These are phyloP conservation scores for Mizuhopecten yessoensis DNA, from an alignment of 1,140 invertebrate species.

Conservation along the genomic window DNA sequence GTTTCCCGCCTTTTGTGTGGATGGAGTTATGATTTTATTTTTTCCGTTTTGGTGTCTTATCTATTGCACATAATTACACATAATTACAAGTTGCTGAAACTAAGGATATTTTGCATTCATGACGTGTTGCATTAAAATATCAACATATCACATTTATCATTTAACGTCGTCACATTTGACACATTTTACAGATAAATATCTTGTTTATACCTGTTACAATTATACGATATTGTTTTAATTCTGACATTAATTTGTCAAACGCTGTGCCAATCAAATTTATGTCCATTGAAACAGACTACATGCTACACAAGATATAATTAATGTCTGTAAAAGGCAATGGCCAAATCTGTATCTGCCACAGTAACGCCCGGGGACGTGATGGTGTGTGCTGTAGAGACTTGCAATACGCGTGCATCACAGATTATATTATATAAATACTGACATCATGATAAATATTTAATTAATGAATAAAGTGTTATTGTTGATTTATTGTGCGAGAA, in stretches of 20 bases:
- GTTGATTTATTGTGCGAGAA: no score
- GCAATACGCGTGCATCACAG: no score
- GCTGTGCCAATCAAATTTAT: background rate
- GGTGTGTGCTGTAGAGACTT: background rate
- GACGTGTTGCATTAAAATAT: background rate
- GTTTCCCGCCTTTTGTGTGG: no score
- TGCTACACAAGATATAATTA: background rate
- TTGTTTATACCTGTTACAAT: background rate
- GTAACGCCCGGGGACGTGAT: background rate
- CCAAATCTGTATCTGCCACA: background rate
- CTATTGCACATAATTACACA: no score
- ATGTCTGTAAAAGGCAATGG: background rate
- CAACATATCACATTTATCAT: background rate
- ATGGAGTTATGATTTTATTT: no score
- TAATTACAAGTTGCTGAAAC: no score
- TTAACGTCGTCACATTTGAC: background rate
- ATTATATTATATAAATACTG: no score
- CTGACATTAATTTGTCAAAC: background rate
- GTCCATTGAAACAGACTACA: background rate
- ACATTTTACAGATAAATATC: background rate
- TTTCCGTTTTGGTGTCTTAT: no score
- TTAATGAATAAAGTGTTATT: no score
- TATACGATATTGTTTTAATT: background rate
- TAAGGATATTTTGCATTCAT: background rate
- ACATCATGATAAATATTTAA: no score